Conservation (phyloP, 2,113 vertebrate species). For the Sapajus apella region DNA sequence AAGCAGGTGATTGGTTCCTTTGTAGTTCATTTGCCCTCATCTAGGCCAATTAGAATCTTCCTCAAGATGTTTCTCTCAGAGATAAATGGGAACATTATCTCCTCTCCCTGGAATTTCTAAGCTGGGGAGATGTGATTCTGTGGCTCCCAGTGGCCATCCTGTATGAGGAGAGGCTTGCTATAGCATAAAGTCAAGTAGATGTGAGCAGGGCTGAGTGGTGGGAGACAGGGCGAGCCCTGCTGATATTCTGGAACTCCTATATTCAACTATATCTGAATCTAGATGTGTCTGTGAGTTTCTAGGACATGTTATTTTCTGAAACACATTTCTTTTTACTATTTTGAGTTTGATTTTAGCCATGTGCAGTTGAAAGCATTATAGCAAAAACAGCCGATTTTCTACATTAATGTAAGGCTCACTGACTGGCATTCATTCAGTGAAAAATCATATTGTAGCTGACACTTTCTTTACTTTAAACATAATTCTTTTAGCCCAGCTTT, state of each 20-base stretch:
- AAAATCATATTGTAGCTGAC: not conserved
- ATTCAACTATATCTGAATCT: not conserved
- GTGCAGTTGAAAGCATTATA: not conserved
- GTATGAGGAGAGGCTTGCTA: not conserved
- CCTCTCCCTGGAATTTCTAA: not conserved
- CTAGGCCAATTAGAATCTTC: not conserved
- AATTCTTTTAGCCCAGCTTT: not conserved
- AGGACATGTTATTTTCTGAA: not conserved
- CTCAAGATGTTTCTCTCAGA: not conserved
- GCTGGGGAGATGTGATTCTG: not conserved
- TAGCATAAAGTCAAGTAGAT: not conserved
- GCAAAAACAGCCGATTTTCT: not conserved
- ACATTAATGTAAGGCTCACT: not conserved
- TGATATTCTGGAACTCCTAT: not conserved
- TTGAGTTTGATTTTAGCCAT: slow-evolving; percentile 6
- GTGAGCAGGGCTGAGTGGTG: not conserved
- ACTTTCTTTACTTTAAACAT: not conserved
- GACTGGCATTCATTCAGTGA: not conserved
- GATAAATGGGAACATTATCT: not conserved
- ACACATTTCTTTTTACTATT: not conserved
- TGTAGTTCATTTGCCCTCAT: not conserved
- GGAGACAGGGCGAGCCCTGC: not conserved
- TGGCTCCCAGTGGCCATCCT: not conserved
- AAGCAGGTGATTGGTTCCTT: not conserved
- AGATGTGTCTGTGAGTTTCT: not conserved